Evolutionary conservation across 30 jellyfish, hydroid and myxozoan species (phyloP).

Genomic region (Aurelia aurita complex sp. Pacific): DNA sequence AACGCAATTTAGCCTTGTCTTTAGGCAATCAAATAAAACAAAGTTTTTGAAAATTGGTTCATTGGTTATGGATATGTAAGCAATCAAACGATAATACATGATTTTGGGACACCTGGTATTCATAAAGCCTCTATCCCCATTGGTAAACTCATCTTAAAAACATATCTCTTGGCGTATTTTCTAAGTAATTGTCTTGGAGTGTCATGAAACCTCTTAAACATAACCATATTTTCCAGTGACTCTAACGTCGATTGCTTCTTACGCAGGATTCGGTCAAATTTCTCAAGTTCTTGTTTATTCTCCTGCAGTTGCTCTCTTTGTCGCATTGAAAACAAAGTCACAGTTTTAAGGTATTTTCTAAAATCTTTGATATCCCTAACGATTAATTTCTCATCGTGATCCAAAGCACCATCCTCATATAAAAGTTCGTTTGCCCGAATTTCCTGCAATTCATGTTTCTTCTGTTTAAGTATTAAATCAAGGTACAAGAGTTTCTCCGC

Average conservation of each 20-base stretch:
- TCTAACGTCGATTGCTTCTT: background rate
- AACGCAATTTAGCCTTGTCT: too few species aligned
- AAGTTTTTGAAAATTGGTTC: too few species aligned
- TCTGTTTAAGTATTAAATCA: constrained; percentile 20
- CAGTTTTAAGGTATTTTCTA: constrained; percentile 16
- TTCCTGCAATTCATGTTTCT: constrained; percentile 5
- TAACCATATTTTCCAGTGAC: background rate
- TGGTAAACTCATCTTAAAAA: background rate
- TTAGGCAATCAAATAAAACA: too few species aligned
- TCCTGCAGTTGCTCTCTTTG: constrained; percentile 5
- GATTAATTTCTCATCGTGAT: constrained; percentile 20
- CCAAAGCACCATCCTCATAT: constrained; percentile 13
- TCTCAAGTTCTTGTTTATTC: constrained; percentile 1
- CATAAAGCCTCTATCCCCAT: background rate
- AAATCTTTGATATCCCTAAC: constrained; percentile 30
- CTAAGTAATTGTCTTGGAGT: constrained; percentile 32
- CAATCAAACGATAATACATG: too few species aligned
- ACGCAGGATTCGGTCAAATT: background rate
- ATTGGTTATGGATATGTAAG: too few species aligned
- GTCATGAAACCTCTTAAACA: background rate
- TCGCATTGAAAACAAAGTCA: constrained; percentile 7
- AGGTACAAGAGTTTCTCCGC: constrained; percentile 27
- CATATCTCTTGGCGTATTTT: background rate
- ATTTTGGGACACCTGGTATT: background rate
- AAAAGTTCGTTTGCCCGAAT: background rate